Evolutionary conservation across 2,797 vertebrate genomes (phyloP).

Genomic region (Melanotaenia parkinsoni): DNA sequence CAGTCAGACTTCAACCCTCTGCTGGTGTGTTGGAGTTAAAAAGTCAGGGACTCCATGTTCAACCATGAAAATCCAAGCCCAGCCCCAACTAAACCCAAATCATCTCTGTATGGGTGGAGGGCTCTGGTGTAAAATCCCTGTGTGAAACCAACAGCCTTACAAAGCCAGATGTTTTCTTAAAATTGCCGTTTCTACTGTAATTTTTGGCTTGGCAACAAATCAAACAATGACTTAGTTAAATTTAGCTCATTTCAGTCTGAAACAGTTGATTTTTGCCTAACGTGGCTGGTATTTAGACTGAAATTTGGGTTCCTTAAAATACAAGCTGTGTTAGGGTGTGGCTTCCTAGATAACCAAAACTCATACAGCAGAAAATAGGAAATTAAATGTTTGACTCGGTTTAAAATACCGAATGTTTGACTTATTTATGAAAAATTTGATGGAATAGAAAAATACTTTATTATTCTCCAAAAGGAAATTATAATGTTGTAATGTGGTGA

Average conservation of each 20-base stretch:
- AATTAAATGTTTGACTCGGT: background rate
- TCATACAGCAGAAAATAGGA: background rate
- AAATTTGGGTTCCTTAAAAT: constrained; percentile 3
- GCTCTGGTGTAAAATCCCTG: constrained; percentile 10
- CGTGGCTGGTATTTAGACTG: constrained; percentile 18
- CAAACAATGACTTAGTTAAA: constrained; percentile 13
- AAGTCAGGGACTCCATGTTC: constrained; percentile 36
- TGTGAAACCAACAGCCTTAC: constrained; percentile 20
- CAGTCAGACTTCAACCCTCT: constrained; percentile 28
- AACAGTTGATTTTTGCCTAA: background rate
- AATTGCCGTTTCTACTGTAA: constrained; percentile 18
- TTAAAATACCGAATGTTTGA: background rate
- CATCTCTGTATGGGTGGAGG: constrained; percentile 28
- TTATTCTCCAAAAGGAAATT: no score
- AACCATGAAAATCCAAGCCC: constrained; percentile 29
- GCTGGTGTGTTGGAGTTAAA: constrained; percentile 27
- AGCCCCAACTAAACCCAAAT: constrained; percentile 23
- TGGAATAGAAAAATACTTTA: no score
- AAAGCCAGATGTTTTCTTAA: constrained; percentile 16
- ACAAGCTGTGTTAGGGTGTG: background rate
- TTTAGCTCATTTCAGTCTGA: constrained; percentile 4
- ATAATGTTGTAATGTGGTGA: no score
- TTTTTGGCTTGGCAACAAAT: constrained; percentile 17
- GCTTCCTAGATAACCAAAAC: constrained; percentile 2
- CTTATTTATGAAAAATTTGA: no score